Evolutionary conservation across 1,140 invertebrate species (phyloP).

Genomic region (Ericerus pela): DNA sequence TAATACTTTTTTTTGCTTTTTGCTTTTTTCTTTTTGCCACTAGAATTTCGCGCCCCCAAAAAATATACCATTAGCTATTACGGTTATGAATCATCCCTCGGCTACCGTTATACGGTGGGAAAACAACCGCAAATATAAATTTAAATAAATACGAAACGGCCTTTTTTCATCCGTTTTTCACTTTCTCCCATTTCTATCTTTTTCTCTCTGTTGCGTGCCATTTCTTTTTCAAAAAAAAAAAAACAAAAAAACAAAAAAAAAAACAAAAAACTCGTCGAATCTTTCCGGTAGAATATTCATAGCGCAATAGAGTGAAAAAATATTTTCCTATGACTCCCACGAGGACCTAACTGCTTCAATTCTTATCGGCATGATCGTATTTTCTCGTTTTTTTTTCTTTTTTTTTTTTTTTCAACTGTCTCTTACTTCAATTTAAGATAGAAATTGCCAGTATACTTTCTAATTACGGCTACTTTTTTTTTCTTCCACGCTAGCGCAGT

Average conservation of each 20-base stretch:
- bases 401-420: too few species aligned
- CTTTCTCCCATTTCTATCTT: too few species aligned
- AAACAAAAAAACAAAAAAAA: too few species aligned
- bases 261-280: slow-evolving; percentile 1
- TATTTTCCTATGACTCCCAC: slow-evolving; percentile 5
- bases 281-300: slow-evolving; percentile 12
- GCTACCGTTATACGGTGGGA: slow-evolving; percentile 8
- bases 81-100: slow-evolving; percentile 10
- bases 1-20: too few species aligned
- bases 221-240: too few species aligned
- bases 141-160: slow-evolving; percentile 12
- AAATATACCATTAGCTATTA: slow-evolving; percentile 10
- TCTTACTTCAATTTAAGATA: slow-evolving; percentile 5
- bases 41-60: neutral
- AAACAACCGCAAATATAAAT: slow-evolving; percentile 11
- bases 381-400: too few species aligned
- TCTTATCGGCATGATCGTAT: slow-evolving; percentile 6
- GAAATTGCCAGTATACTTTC: slow-evolving; percentile 11
- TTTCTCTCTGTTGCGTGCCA: too few species aligned
- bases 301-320: slow-evolving; percentile 8
- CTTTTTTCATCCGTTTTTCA: neutral
- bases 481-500: too few species aligned
- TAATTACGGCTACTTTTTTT: slow-evolving; percentile 5
- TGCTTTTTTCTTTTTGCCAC: too few species aligned
- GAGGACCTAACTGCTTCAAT: neutral